Conservation (phyloP, 2,113 vertebrate species). For the Pollachius pollachius region DNA sequence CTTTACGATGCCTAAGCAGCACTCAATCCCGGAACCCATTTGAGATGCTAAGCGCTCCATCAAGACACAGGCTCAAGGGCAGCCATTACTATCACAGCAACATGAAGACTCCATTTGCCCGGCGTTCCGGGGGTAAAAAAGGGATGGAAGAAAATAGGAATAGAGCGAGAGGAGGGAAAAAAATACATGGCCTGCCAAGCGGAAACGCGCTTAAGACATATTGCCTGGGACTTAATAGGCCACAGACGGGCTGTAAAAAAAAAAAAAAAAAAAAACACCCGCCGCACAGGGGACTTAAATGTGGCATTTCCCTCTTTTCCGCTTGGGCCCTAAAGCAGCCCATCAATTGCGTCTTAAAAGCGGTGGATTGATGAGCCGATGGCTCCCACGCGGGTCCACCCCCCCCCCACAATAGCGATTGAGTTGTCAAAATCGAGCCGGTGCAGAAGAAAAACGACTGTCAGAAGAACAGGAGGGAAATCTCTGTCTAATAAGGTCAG, state of each 20-base stretch:
- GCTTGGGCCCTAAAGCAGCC: slow-evolving; percentile 18
- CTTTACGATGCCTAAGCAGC: slow-evolving; percentile 45
- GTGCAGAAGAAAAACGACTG: slow-evolving; percentile 8
- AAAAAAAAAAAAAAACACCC: slow-evolving; percentile 40
- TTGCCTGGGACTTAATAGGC: slow-evolving; percentile 49
- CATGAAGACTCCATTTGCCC: slow-evolving; percentile 62
- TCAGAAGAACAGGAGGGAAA: slow-evolving; percentile 30
- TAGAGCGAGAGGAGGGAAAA: slow-evolving; percentile 33
- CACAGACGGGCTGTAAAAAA: slow-evolving; percentile 40
- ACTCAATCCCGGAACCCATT: slow-evolving; percentile 54
- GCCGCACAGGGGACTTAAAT: slow-evolving; percentile 22
- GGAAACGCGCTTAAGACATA: slow-evolving; percentile 40
- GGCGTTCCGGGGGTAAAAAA: slow-evolving; percentile 42
- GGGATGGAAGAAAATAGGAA: slow-evolving; percentile 55
- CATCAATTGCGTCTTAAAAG: slow-evolving; percentile 41
- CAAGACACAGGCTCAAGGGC: slow-evolving; percentile 60
- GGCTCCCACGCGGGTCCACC: slow-evolving; percentile 11
- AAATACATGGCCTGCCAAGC: slow-evolving; percentile 33
- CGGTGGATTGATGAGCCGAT: slow-evolving; percentile 35
- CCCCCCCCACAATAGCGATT: slow-evolving; percentile 36
- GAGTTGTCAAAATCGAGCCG: slow-evolving; percentile 36
- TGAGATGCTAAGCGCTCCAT: slow-evolving; percentile 59
- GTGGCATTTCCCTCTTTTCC: slow-evolving; percentile 13
- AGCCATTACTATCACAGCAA: slow-evolving; percentile 66
- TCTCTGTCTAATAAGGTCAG: slow-evolving; percentile 17